Base-by-base conservation (phyloP, 2,797 vertebrate genomes). In the Mionectes olivaceus region DNA sequence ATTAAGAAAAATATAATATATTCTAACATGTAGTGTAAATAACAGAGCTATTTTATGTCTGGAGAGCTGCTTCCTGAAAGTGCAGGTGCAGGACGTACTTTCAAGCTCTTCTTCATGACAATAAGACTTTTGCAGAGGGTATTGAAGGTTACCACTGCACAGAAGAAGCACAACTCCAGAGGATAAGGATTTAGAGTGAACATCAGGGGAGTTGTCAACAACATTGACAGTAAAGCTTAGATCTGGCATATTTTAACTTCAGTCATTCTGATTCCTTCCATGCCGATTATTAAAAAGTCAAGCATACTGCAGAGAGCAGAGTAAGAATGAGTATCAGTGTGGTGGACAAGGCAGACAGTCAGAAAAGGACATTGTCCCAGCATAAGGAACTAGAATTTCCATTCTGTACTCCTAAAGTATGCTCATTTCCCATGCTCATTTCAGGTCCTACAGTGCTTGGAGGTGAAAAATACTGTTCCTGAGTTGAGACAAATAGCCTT, bases 1-100 rank as follows among this genome's bases (percentile, higher is more conserved):
- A 73, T 14, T 19, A 50, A 71, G 23, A 83, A 33, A 89, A 85
- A 52, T 16, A 28, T 37, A 80, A 77, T 12, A 35, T 1, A 61
- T 49, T 69, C 32, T 59, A 85, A 69, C 28, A 61, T 50, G 43
- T 12, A 59, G 19, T 59, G 44, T 76, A 88, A 96, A 83, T 49
- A 91, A 88, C 12, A 50, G 43, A 50, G n/a, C 19, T 70, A 50
- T 68, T 89, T 89, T 49, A 30, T 19, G 18, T 16, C 83, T 43
- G 37, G 28, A 84, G 52, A 92, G 50, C n/a, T 16, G 39, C 49
- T 71, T 90, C 69, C 87, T 79, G 44, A 65, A 73, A 43, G 27
- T 23, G 46, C 75, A 89, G 87, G 74, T 88, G 78, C 69, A 92
- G 33, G 30, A 68, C 35, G 27, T 33, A 41, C 23, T 80, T 89